Evolutionary conservation across 2,113 vertebrate genomes (phyloP).

Genomic region (Pachycephala philippinensis): DNA sequence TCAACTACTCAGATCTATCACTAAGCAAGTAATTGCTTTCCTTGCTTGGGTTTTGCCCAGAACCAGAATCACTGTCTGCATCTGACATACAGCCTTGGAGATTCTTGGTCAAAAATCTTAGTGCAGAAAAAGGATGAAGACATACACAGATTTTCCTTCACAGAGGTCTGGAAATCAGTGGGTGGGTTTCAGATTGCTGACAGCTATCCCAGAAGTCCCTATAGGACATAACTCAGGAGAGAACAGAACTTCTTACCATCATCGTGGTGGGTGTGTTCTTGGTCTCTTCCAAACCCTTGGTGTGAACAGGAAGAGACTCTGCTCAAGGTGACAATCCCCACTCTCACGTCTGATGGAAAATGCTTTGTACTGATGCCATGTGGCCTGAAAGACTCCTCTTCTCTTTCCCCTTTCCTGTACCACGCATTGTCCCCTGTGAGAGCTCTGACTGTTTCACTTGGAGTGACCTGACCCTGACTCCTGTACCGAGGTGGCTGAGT

Average conservation of each 20-base stretch:
- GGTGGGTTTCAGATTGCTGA: not conserved
- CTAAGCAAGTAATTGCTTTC: not conserved
- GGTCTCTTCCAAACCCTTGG: not conserved
- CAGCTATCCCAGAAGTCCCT: not conserved
- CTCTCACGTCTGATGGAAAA: not conserved
- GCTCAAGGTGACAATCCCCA: not conserved
- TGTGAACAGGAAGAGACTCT: not conserved
- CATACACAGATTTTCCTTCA: not conserved
- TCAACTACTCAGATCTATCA: not conserved
- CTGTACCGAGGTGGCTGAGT: not conserved
- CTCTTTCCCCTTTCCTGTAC: not conserved
- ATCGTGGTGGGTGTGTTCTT: fast-evolving
- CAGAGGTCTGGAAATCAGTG: not conserved
- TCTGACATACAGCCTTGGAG: not conserved
- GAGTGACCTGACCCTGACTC: not conserved
- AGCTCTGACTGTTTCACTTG: not conserved
- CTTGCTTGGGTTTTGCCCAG: not conserved
- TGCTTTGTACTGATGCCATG: not conserved
- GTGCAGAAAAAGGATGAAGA: not conserved
- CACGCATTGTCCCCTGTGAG: fast-evolving
- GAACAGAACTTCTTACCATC: not conserved
- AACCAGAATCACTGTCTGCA: not conserved
- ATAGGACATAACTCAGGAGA: not conserved
- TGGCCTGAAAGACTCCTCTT: not conserved
- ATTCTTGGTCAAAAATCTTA: not conserved